These are phyloP conservation scores for Diarsia rubi DNA, from an alignment of 2,888 invertebrate species.

Conservation along the genomic window DNA sequence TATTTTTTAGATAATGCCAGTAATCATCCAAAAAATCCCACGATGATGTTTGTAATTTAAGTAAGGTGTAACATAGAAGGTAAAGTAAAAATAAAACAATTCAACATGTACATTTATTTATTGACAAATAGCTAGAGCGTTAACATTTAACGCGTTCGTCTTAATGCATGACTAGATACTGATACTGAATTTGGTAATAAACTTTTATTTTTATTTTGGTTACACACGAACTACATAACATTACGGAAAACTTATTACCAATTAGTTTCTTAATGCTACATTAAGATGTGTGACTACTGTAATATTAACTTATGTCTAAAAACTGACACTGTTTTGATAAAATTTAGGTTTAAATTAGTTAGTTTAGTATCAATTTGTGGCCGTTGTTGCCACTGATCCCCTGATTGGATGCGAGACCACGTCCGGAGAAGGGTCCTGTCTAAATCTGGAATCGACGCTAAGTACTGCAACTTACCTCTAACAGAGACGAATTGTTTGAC, in stretches of 20 bases:
- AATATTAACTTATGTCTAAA: slow-evolving; percentile 49
- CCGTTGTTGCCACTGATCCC: slow-evolving; percentile 40
- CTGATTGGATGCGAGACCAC: slow-evolving; percentile 45
- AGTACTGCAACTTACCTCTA: slow-evolving; percentile 49
- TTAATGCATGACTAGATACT: slow-evolving; percentile 75
- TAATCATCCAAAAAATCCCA: not conserved
- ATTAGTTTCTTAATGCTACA: slow-evolving; percentile 54
- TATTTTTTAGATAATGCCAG: not conserved
- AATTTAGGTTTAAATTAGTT: slow-evolving; percentile 23
- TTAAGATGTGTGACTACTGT: slow-evolving; percentile 53
- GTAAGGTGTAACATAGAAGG: not conserved
- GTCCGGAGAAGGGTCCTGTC: slow-evolving; percentile 21
- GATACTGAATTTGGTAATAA: slow-evolving; percentile 67
- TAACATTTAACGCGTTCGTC: slow-evolving; percentile 59
- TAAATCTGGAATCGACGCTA: slow-evolving; percentile 41
- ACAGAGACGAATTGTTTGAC: slow-evolving; percentile 48
- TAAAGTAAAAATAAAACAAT: slow-evolving; percentile 66
- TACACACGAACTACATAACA: slow-evolving; percentile 52
- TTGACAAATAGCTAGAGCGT: slow-evolving; percentile 71
- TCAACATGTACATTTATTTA: slow-evolving; percentile 72
- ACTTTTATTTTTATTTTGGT: slow-evolving; percentile 38
- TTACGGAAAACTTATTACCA: slow-evolving; percentile 50
- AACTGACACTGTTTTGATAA: slow-evolving; percentile 41
- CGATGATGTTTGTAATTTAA: not conserved
- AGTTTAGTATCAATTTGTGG: slow-evolving; percentile 26